phyloP scores from a whole-genome alignment of 2,113 vertebrate species.

The Nothobranchius kuhntae region DNA sequence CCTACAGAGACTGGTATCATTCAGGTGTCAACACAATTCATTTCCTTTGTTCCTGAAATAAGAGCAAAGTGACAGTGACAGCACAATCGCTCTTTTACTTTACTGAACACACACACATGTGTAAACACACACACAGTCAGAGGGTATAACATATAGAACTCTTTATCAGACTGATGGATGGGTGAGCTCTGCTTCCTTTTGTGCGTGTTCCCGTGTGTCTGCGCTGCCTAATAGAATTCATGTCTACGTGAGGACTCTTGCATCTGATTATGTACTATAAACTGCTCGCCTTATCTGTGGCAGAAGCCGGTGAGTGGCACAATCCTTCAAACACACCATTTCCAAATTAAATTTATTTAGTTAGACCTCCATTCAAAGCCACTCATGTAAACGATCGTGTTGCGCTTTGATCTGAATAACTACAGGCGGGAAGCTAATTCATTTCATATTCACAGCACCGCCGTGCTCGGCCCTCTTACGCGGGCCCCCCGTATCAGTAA shows the following conservation, averaged over 20 bases:
- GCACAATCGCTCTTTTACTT: constrained; percentile 41
- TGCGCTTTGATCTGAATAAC: constrained; percentile 82
- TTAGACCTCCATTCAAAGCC: constrained; percentile 79
- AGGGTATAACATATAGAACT: constrained; percentile 37
- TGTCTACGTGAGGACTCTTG: constrained; percentile 78
- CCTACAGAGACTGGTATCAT: constrained; percentile 67
- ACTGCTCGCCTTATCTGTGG: constrained; percentile 79
- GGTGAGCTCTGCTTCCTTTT: constrained; percentile 57
- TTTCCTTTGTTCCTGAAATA: constrained; percentile 67
- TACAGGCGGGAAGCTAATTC: constrained; percentile 77
- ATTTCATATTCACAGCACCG: constrained; percentile 73
- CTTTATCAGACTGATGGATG: constrained; percentile 75
- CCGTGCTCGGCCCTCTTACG: constrained; percentile 63
- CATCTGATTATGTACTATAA: constrained; percentile 83
- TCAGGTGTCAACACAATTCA: constrained; percentile 67
- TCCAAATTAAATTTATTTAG: constrained; percentile 86
- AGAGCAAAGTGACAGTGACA: constrained; percentile 70
- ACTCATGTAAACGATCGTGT: constrained; percentile 84
- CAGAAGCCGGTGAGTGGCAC: constrained; percentile 76
- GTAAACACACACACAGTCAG: constrained; percentile 20
- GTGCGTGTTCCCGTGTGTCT: constrained; percentile 58
- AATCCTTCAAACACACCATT: constrained; percentile 80
- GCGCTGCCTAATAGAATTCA: constrained; percentile 75
- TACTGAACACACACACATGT: constrained; percentile 35
- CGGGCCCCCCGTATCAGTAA: constrained; percentile 76